Evolutionary conservation across 2,113 vertebrate species (phyloP).

Genomic region (Amazona vittata): DNA sequence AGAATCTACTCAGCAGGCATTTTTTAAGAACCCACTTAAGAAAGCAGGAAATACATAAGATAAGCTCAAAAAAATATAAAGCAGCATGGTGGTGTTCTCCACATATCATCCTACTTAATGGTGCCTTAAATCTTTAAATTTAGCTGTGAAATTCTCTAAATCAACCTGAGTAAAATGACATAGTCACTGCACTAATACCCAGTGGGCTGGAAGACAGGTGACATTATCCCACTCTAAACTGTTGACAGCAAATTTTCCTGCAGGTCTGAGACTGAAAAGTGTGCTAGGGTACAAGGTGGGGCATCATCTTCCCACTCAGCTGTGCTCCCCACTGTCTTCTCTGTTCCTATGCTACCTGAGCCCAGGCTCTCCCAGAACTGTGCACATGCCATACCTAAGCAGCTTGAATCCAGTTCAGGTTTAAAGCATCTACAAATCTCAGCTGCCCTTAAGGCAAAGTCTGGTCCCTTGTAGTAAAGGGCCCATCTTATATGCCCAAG

Average conservation of each 20-base stretch:
- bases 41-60: background rate
- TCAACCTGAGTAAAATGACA: background rate
- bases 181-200: background rate
- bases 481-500: background rate
- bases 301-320: background rate
- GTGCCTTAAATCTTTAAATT: background rate
- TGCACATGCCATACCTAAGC: background rate
- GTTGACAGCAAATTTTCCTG: background rate
- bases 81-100: background rate
- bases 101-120: background rate
- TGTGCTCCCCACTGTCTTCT: background rate
- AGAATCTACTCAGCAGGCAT: background rate
- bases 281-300: fast-evolving
- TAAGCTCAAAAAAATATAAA: background rate
- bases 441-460: background rate
- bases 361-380: background rate
- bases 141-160: background rate
- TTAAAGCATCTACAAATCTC: background rate
- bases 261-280: background rate
- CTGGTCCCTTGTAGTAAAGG: background rate
- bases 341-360: background rate
- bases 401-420: background rate
- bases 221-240: background rate
- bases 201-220: background rate
- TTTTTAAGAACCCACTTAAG: background rate